Evolutionary conservation across 2,888 invertebrate genomes (phyloP).

Genomic region (Eucera pruinosa): DNA sequence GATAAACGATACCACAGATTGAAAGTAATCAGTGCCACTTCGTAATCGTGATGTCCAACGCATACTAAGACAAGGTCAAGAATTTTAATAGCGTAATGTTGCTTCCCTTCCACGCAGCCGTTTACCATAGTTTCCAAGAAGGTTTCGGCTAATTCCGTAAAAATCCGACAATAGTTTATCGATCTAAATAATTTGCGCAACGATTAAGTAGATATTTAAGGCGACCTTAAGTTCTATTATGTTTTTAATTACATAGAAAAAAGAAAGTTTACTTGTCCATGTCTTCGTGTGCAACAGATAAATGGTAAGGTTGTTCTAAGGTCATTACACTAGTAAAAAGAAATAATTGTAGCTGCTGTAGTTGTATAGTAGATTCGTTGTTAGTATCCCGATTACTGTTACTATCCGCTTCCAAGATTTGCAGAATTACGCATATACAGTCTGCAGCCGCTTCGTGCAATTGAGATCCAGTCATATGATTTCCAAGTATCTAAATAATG

Average conservation of each 20-base stretch:
- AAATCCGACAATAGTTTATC: conserved; percentile 96
- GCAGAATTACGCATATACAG: conserved; percentile 93
- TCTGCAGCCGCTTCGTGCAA: conserved; percentile 96
- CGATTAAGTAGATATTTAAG: conserved; percentile 22
- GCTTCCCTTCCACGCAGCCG: conserved; percentile 86
- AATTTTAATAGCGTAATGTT: conserved; percentile 92
- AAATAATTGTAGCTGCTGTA: conserved; percentile 90
- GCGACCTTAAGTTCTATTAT: neutral
- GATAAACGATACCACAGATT: conserved; percentile 98
- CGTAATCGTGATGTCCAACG: conserved; percentile 98
- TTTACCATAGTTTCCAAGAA: conserved; percentile 93
- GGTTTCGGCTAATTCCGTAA: conserved; percentile 97
- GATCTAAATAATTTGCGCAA: conserved; percentile 85
- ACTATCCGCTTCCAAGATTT: conserved; percentile 89
- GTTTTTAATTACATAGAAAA: conserved; percentile 18
- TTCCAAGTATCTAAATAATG: conserved; percentile 85
- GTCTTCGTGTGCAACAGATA: conserved; percentile 96
- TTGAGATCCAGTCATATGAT: conserved; percentile 87
- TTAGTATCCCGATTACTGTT: conserved; percentile 85
- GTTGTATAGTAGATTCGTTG: conserved; percentile 86
- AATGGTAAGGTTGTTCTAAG: conserved; percentile 94
- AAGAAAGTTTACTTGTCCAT: conserved; percentile 89
- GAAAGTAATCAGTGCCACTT: conserved; percentile 96
- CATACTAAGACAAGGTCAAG: conserved; percentile 95
- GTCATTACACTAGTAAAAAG: conserved; percentile 93